These are phyloP conservation scores for Rhyacichthys aspro DNA, from an alignment of 2,797 vertebrate genomes.

Conservation along the genomic window DNA sequence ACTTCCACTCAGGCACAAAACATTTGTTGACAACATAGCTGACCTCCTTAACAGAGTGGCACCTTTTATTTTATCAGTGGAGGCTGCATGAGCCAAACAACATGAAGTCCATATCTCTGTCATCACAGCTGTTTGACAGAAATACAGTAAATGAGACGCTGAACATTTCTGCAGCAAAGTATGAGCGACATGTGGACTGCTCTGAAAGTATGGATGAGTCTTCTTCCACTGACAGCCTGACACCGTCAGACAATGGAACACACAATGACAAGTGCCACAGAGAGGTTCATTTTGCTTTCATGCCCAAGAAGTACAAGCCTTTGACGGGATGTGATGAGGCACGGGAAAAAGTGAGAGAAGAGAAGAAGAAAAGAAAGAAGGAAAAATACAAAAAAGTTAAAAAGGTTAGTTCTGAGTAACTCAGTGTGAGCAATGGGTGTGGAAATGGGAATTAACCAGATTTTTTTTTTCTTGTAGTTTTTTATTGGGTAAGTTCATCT, in stretches of 20 bases:
- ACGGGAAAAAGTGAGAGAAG: conserved; percentile 51
- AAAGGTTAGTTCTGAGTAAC: conserved; percentile 79
- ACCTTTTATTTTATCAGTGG: conserved; percentile 15
- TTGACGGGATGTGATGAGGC: conserved; percentile 65
- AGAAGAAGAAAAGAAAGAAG: conserved; percentile 74
- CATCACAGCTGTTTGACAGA: conserved; percentile 49
- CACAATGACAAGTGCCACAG: conserved; percentile 31
- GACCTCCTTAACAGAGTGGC: conserved; percentile 37
- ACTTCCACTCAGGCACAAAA: conserved; percentile 64
- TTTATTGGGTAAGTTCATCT: too few relatives aligned
- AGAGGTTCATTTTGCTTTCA: conserved; percentile 74
- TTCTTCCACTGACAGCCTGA: not conserved
- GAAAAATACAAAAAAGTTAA: conserved; percentile 85
- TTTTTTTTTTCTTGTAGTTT: conserved; percentile 4
- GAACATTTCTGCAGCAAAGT: conserved; percentile 30
- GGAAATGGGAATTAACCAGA: not conserved
- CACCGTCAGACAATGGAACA: not conserved
- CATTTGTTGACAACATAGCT: conserved; percentile 52
- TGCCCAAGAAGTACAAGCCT: conserved; percentile 80
- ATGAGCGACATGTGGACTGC: conserved; percentile 60
- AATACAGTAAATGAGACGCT: conserved; percentile 16
- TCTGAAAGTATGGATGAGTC: conserved; percentile 5
- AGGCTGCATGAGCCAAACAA: conserved; percentile 17
- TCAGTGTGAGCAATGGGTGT: not conserved
- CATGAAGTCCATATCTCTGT: conserved; percentile 64